Evolutionary conservation across 2,113 vertebrate species (phyloP), one percentile per base, ranked within the genome.

Genomic region (Urocynchramus pylzowi): DNA sequence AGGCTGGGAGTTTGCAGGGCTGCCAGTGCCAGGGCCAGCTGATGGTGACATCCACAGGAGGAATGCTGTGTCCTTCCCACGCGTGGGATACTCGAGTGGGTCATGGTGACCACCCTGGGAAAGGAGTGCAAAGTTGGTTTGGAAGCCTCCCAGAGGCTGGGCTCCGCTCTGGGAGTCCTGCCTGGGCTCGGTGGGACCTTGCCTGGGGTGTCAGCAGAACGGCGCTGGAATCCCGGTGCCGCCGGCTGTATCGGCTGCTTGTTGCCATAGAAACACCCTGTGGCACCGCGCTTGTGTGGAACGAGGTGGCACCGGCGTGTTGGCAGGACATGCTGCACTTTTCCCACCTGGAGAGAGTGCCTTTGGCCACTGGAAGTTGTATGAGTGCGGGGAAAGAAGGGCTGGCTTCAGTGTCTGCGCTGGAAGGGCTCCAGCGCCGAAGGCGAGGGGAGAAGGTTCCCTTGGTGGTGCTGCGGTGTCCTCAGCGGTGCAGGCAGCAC

Each of bases 11-110:
- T 31, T 90, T 75, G 61, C 67, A 70, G 60, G 21, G 83, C 47
- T 81, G 86, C 31, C 1, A 13, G n/a, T 6, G 82, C 61, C 5
- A 9, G 70, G 50, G 26, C 61, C 33, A 8, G 52, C 59, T 41
- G 73, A 7, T n/a, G 39, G 61, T 50, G 75, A 41, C 9, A 10
- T 24, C 57, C 35, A 11, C 1, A 0, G 12, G 17, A 53, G 47
- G 45, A 42, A 52, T 1, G 27, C 18, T 8, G 52, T 6, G 20
- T 54, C 64, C 74, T 56, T 76, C 30, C 45, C 3, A 0, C 0
- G 1, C 0, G 3, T 5, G 39, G 24, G 68, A 12, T 8, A 28
- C 35, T n/a, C 1, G 0, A 0, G 5, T 0, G 9, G 52, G 23
- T 54, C 2, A 0, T 1, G 54, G 31, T n/a, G 30, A 13, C 37